Evolutionary conservation across 2,888 invertebrate genomes (phyloP), one percentile per base, ranked within the genome.

Genomic region (Smittia aterrima): DNA sequence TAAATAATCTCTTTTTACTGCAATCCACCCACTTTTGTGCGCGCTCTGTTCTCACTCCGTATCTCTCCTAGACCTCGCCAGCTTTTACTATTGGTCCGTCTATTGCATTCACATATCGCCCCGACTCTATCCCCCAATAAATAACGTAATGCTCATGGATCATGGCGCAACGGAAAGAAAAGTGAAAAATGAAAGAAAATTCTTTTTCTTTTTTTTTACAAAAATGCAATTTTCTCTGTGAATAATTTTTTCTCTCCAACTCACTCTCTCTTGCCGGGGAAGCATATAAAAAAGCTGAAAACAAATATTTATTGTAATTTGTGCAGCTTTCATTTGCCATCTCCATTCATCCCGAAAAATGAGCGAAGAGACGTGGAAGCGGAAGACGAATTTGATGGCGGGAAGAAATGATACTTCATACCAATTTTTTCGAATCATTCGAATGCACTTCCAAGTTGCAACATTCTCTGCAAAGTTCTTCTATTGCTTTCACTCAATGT

Each of bases 291-390:
- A 47, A 47, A 47, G 47, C 47, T 32, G 24, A 66, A 68, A 68
- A 68, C 68, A 68, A 68, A 68, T 41, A 66, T 68, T 68, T 24
- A 20, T 25, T 68, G 68, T 68, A 68, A 68, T 68, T 68, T 40
- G 41, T 32, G 32, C 68, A 22, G 20, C 47, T 68, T 47, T 11
- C 41, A 66, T 66, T 66, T 27, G 7, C 32, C n/a, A 1, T 4
- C 13, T 41, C n/a, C 68, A 68, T 68, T 68, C 68, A 68, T 68
- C 68, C 47, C 47, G 47, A 47, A 68, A 68, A 41, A 13, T 22
- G 41, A 24, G 41, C n/a, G 67, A 67, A 32, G 32, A 32, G 32
- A 32, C 32, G 32, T 3, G 32, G 18, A 40, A 38, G 32, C 38
- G 66, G 40, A 24, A 41, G 67, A 66, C 32, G 27, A 1, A 38